Percentiles rank a stretch among this genome's conserved stretches.
phyloP scores from a whole-genome alignment of 2,888 invertebrate genomes.

The Salpingus planirostris region DNA sequence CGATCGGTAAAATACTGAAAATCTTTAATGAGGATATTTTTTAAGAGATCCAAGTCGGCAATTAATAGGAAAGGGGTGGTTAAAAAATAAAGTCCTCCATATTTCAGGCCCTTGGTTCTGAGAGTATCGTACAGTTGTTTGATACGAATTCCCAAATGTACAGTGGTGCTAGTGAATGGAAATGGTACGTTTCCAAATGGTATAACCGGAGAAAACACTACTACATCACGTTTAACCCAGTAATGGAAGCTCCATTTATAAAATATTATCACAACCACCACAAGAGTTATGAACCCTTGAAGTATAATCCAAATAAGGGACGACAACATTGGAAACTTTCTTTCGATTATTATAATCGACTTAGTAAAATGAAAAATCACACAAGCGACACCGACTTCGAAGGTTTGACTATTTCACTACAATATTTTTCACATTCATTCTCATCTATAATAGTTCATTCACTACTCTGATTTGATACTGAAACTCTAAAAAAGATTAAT shows the following conservation, averaged over 20 bases:
- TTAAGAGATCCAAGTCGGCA: constrained; percentile 8
- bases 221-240: constrained; percentile 6
- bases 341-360: no score
- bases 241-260: constrained; percentile 10
- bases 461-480: no score
- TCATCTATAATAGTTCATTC: no score
- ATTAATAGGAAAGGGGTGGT: constrained; percentile 5
- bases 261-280: constrained; percentile 1
- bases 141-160: constrained; percentile 1
- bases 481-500: no score
- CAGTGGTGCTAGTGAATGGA: constrained; percentile 1
- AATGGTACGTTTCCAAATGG: neutral
- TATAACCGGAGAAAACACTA: neutral
- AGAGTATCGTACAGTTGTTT: constrained; percentile 6
- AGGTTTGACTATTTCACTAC: no score
- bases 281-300: no score
- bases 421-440: no score
- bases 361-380: no score
- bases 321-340: no score
- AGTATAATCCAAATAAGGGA: no score
- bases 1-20: constrained; percentile 12
- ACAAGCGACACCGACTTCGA: no score
- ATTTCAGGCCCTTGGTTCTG: constrained; percentile 5
- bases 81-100: constrained; percentile 9
- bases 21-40: constrained; percentile 11